Percentiles rank a stretch among this genome's conserved stretches.
Conservation (phyloP, 2,797 vertebrate species). For the Tiaroga cobitis region DNA sequence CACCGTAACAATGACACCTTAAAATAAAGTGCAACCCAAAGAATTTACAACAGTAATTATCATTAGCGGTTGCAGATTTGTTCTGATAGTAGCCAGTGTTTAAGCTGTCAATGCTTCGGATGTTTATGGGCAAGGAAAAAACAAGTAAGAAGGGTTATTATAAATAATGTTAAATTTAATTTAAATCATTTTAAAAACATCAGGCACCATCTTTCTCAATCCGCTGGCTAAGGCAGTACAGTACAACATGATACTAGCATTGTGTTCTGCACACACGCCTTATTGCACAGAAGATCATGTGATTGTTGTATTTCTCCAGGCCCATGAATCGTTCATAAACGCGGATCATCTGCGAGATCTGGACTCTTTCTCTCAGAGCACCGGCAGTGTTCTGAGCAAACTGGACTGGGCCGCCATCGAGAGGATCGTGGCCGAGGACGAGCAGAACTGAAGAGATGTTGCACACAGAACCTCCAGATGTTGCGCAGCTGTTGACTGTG, state of each 20-base stretch:
- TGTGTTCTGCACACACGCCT: not conserved
- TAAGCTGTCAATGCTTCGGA: too few species aligned
- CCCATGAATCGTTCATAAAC: constrained; percentile 39
- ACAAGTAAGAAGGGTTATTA: too few species aligned
- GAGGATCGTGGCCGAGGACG: constrained; percentile 82
- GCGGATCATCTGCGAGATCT: constrained; percentile 43
- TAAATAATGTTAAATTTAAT: too few species aligned
- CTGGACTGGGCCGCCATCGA: constrained; percentile 92
- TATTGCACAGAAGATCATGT: not conserved
- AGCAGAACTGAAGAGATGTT: constrained; percentile 41
- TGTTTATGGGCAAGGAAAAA: too few species aligned
- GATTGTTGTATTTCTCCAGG: constrained; percentile 64
- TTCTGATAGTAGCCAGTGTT: too few species aligned
- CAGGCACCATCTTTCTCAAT: too few species aligned
- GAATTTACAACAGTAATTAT: too few species aligned
- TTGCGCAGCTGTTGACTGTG: not conserved
- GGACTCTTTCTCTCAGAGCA: constrained; percentile 81
- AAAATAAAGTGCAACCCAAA: too few species aligned
- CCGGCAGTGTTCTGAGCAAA: constrained; percentile 85
- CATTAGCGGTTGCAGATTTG: too few species aligned
- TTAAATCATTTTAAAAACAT: too few species aligned
- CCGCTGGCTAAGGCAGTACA: not conserved
- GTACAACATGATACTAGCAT: not conserved
- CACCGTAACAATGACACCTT: too few species aligned
- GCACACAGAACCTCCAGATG: not conserved